phyloP scores from a whole-genome alignment of 1,140 invertebrate species.

The Megalonaias nervosa region DNA sequence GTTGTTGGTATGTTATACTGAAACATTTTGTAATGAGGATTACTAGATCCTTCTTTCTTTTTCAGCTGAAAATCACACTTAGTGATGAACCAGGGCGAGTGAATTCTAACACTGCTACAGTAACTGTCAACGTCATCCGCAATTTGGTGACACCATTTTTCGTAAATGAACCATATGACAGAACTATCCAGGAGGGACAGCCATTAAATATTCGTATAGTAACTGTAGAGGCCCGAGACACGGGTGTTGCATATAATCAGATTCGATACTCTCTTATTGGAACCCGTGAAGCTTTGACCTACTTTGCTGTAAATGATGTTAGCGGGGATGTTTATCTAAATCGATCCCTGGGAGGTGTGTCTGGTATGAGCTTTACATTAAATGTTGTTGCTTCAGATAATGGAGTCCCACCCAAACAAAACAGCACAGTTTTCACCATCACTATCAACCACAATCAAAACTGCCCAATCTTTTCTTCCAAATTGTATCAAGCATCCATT shows the following conservation, averaged over 20 bases:
- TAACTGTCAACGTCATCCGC: constrained; percentile 52
- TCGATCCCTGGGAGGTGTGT: constrained; percentile 28
- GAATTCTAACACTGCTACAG: constrained; percentile 38
- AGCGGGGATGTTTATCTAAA: constrained; percentile 36
- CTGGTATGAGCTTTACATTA: constrained; percentile 38
- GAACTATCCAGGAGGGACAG: constrained; percentile 29
- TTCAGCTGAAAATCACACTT: constrained; percentile 21
- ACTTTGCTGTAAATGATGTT: constrained; percentile 87
- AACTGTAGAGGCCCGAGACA: constrained; percentile 44
- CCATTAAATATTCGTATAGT: constrained; percentile 25
- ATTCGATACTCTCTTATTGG: constrained; percentile 43
- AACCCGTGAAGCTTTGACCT: constrained; percentile 47
- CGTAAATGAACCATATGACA: constrained; percentile 39
- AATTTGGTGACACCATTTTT: constrained; percentile 53
- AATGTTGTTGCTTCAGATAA: constrained; percentile 48
- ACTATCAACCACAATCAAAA: constrained; percentile 51
- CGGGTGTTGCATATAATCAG: constrained; percentile 39
- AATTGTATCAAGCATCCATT: constrained; percentile 1
- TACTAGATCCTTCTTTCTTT: background rate
- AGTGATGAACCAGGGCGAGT: constrained; percentile 17
- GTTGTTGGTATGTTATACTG: no score
- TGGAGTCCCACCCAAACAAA: constrained; percentile 42
- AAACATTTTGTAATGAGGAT: no score
- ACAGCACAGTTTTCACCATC: constrained; percentile 41
- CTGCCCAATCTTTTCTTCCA: constrained; percentile 17